Percentiles rank a stretch among this genome's conserved stretches.
Evolutionary conservation across 2,888 invertebrate species (phyloP).

Genomic region (Nomada lathburiana): DNA sequence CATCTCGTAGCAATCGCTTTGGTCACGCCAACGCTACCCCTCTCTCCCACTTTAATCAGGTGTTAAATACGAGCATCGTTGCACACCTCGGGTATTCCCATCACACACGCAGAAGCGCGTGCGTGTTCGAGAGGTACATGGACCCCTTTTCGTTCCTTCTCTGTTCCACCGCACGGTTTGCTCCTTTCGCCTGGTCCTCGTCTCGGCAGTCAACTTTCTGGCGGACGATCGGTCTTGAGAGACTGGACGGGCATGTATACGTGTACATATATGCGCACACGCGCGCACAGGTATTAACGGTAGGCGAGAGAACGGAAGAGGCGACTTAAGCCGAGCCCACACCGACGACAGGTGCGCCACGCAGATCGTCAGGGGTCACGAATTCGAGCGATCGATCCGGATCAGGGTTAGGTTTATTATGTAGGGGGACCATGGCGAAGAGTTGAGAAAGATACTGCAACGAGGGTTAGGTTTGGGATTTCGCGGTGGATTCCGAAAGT

Average conservation of each 20-base stretch:
- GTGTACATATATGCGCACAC: no score
- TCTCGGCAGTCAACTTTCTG: constrained; percentile 11
- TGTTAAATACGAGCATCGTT: constrained; percentile 83
- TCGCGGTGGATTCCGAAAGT: no score
- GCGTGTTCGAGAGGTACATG: neutral
- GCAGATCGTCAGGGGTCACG: constrained; percentile 18
- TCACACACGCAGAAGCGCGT: constrained; percentile 17
- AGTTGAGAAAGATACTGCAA: neutral
- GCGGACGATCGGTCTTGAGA: neutral
- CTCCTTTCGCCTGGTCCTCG: neutral
- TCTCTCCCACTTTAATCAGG: constrained; percentile 80
- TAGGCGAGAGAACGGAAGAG: constrained; percentile 13
- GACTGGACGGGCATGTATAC: neutral
- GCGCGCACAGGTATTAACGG: neutral
- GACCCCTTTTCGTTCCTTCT: neutral
- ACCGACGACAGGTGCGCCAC: constrained; percentile 56
- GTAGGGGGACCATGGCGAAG: neutral
- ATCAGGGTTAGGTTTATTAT: neutral
- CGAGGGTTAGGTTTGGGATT: no score
- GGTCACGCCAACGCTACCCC: constrained; percentile 78
- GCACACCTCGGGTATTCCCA: constrained; percentile 67
- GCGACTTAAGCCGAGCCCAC: constrained; percentile 38
- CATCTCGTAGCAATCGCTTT: constrained; percentile 80
- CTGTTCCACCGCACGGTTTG: neutral
- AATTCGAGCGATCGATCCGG: constrained; percentile 24